These are phyloP conservation scores for Hetaerina titia DNA, from an alignment of 2,888 invertebrate species.

Conservation along the genomic window DNA sequence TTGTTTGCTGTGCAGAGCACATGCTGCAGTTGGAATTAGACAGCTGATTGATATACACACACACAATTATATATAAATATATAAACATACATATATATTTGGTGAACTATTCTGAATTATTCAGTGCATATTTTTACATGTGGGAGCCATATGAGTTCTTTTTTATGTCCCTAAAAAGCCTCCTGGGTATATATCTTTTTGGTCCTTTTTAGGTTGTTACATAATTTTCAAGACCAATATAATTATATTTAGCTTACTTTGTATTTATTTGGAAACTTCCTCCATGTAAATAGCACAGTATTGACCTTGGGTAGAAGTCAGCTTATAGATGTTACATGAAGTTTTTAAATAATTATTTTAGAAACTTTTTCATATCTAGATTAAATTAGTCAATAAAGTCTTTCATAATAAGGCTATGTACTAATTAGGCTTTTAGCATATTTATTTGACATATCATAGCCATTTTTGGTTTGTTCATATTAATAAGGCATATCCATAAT, in stretches of 20 bases:
- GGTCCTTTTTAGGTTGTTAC: slow-evolving; percentile 34
- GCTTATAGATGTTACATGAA: slow-evolving; percentile 57
- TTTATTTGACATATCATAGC: slow-evolving; percentile 67
- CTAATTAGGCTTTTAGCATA: slow-evolving; percentile 64
- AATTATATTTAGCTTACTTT: slow-evolving; percentile 47
- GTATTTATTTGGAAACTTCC: slow-evolving; percentile 57
- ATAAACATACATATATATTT: slow-evolving; percentile 5
- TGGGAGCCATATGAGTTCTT: slow-evolving; percentile 32
- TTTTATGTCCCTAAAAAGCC: not conserved
- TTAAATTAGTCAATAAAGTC: slow-evolving; percentile 66
- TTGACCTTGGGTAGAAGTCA: slow-evolving; percentile 54
- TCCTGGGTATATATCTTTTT: slow-evolving; percentile 43
- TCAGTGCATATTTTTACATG: slow-evolving; percentile 34
- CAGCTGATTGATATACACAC: not conserved
- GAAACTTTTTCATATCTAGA: slow-evolving; percentile 67
- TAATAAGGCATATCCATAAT: slow-evolving; percentile 63
- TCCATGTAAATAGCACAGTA: slow-evolving; percentile 49
- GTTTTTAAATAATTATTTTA: slow-evolving; percentile 66
- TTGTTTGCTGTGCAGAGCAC: slow-evolving; percentile 19
- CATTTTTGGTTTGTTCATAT: slow-evolving; percentile 64
- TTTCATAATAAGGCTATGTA: slow-evolving; percentile 68
- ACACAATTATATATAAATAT: not conserved
- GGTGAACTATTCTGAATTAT: not conserved
- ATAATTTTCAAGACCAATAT: slow-evolving; percentile 49
- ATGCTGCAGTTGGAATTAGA: not conserved